phyloP scores from a whole-genome alignment of 2,888 invertebrate genomes.

The Allygus modestus region DNA sequence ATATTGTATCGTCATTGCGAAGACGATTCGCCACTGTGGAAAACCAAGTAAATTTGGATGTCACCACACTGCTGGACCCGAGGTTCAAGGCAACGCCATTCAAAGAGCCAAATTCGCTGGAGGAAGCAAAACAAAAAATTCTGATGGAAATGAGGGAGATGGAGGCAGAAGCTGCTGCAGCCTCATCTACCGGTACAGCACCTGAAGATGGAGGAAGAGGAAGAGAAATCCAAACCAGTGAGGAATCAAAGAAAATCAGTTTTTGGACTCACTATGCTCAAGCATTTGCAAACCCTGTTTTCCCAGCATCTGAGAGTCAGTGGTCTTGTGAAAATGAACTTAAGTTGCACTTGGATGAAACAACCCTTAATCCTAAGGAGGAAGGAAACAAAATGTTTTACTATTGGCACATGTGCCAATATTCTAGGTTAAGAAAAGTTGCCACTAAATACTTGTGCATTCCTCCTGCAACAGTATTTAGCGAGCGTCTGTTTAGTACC shows the following conservation, averaged over 20 bases:
- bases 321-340: neutral
- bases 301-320: no score
- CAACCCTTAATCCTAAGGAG: neutral
- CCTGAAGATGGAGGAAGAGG: no score
- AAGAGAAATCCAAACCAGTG: no score
- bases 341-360: slow-evolving; percentile 10
- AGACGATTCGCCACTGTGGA: slow-evolving; percentile 21
- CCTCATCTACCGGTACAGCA: neutral
- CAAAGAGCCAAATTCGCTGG: neutral
- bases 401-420: no score
- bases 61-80: slow-evolving; percentile 34
- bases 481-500: slow-evolving; percentile 30
- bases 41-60: neutral
- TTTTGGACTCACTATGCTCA: no score
- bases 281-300: no score
- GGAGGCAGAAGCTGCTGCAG: no score
- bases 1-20: slow-evolving; percentile 26
- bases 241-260: no score
- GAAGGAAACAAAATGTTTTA: neutral
- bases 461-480: slow-evolving; percentile 25
- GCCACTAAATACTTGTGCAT: slow-evolving; percentile 28
- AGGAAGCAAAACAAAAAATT: slow-evolving; percentile 17
- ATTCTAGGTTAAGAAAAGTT: slow-evolving; percentile 26
- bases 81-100: neutral
- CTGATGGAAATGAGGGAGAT: neutral